Evolutionary conservation across 2,113 vertebrate species (phyloP), one percentile per base, ranked within the genome.

Genomic region (Orthochromis indermauri): DNA sequence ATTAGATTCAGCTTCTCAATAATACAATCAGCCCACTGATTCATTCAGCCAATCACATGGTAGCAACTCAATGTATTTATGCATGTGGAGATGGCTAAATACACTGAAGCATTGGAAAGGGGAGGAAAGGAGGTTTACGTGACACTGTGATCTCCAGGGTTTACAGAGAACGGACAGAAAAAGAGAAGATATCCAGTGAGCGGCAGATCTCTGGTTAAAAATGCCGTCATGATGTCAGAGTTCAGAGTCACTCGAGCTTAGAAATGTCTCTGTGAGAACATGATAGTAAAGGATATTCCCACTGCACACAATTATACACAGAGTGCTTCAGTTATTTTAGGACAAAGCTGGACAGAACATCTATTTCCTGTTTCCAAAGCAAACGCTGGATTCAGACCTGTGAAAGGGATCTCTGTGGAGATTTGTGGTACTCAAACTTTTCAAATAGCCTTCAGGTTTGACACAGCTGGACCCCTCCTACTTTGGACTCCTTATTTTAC

Each of bases 1-100:
- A 68, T 68, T 68, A 68, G 63, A 68, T 68, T 68, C 63, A 37
- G 63, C 19, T 68, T 37, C 63, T 68, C 63, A 68, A 21, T 37
- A 68, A 68, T 37, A 21, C 63, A 68, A 13, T 13, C 63, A 68
- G 63, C 33, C 33, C 33, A 66, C 61, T 66, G 10, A 37, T 37
- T n/a, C 61, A 66, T n/a, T 66, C 61, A 66, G 33, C 4, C 63
- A 3, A 37, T 37, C 63, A 21, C 33, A 68, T 68, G 63, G 33
- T 13, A 68, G 63, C 33, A 13, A 68, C 19, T 37, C 63, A 68
- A 37, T 68, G 33, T 68, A 68, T 68, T 37, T 37, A 68, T 68
- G 63, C 33, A 68, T 8, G 63, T 8, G 63, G 33, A 37, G 19
- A 68, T 21, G 63, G 4, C 33, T 13, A 68, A 37, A 68, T 5